A percentile compares a stretch with the other conserved stretches of the same genome.
phyloP scores from a whole-genome alignment of 2,888 invertebrate species.

The Platycheirus albimanus region DNA sequence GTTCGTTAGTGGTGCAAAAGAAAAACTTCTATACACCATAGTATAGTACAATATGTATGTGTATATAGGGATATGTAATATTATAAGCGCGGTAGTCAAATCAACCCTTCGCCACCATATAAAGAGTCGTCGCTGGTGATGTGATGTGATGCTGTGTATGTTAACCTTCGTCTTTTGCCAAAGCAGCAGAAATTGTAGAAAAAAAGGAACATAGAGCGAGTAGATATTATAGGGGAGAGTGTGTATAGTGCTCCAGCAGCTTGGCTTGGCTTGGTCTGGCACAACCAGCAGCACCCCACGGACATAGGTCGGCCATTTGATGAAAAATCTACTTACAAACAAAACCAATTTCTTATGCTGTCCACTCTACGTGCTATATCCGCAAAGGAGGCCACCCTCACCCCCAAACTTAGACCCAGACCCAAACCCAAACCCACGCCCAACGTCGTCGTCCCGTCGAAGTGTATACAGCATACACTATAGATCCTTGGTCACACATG shows the following conservation, averaged over 20 bases:
- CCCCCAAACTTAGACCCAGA: not conserved
- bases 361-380: slow-evolving; percentile 76
- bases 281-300: slow-evolving; percentile 58
- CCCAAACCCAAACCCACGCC: not conserved
- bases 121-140: slow-evolving; percentile 14
- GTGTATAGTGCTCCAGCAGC: slow-evolving; percentile 37
- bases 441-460: slow-evolving; percentile 13
- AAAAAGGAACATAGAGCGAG: too few relatives aligned
- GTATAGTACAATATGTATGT: not conserved
- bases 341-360: slow-evolving; percentile 77
- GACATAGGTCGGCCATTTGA: slow-evolving; percentile 75
- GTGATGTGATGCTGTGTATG: too few relatives aligned
- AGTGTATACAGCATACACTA: slow-evolving; percentile 47
- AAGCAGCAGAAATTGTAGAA: slow-evolving; percentile 67
- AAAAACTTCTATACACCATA: slow-evolving; percentile 33
- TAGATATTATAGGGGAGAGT: not conserved
- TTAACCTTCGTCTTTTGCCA: slow-evolving; percentile 72
- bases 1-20: slow-evolving; percentile 52
- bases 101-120: slow-evolving; percentile 70
- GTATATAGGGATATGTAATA: slow-evolving; percentile 5
- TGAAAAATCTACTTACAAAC: slow-evolving; percentile 77
- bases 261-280: too few relatives aligned
- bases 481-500: slow-evolving; percentile 71
- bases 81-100: slow-evolving; percentile 66
- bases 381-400: slow-evolving; percentile 51